Base-by-base conservation (phyloP, 1,140 invertebrate species). In the Drosophila murphyi region DNA sequence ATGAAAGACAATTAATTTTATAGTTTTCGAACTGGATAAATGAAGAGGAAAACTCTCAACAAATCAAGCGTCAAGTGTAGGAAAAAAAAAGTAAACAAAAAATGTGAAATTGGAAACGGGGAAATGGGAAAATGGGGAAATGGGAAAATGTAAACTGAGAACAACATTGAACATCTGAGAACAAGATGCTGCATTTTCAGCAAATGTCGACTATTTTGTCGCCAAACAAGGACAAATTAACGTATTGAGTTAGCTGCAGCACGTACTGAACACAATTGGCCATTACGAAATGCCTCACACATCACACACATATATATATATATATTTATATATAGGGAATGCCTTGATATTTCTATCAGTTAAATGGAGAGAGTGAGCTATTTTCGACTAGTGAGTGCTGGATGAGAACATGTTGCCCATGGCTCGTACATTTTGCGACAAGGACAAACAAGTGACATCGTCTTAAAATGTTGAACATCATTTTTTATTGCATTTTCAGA, bases 381-480 rank as follows among this genome's bases (percentile, higher is more conserved):
- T 32, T 60, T 47, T 47, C 31, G 50, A 52, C 10, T 39, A 52
- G 32, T 34, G 34, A 52, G 31, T 34, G 32, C 50, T 52, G 47
- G 35, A 65, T 35, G 39, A 39, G 35, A 71, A 63, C 72, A 75
- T 72, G 72, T 47, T 60, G 59, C 60, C 70, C 62, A 68, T 64
- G 47, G 45, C 48, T 71, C 34, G 39, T 39, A 70, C 59, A 62
- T 76, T 64, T 57, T 64, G 39, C 68, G 69, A 76, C 73, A 76
- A 76, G 74, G 74, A 76, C 74, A 76, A 76, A 72, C 74, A 77
- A 77, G 71, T 77, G 75, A 77, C 75, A 77, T 74, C 51, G 71
- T 69, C 75, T 77, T 77, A 74, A 77, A 77, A 77, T 77, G 75
- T 77, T 74, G 20, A 77, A 77, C 75, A 77, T 77, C 71, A 77